A percentile compares a stretch with the other conserved stretches of the same genome.
Conservation (phyloP, 2,888 invertebrate genomes). For the Standfussiana lucernea region DNA sequence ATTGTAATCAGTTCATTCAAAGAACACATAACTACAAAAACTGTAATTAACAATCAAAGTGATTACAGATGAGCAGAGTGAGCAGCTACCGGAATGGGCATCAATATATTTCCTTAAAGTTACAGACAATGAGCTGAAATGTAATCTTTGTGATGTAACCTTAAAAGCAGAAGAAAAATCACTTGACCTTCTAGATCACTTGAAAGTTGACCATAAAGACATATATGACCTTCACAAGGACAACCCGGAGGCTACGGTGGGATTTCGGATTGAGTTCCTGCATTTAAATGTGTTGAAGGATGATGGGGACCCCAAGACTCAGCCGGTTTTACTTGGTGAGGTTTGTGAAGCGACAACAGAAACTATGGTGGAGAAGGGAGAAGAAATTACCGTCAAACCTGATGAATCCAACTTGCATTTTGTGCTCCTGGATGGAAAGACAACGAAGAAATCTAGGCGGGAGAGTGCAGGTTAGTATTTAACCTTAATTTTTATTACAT, state of each 20-base stretch:
- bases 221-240: slow-evolving; percentile 84
- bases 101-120: slow-evolving; percentile 81
- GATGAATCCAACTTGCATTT: slow-evolving; percentile 75
- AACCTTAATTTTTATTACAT: neutral
- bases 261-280: slow-evolving; percentile 86
- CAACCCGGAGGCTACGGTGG: slow-evolving; percentile 81
- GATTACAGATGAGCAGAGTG: slow-evolving; percentile 56
- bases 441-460: slow-evolving; percentile 58
- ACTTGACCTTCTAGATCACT: slow-evolving; percentile 76
- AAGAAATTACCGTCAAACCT: slow-evolving; percentile 50
- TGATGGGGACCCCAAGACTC: slow-evolving; percentile 73
- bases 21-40: neutral
- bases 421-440: slow-evolving; percentile 75
- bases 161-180: slow-evolving; percentile 76
- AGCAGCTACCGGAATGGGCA: slow-evolving; percentile 82
- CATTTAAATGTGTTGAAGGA: slow-evolving; percentile 82
- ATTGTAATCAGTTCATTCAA: neutral
- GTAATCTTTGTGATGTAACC: slow-evolving; percentile 81
- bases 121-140: slow-evolving; percentile 72
- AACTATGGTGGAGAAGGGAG: slow-evolving; percentile 45
- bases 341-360: slow-evolving; percentile 77
- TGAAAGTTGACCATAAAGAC: slow-evolving; percentile 79
- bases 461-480: slow-evolving; percentile 54
- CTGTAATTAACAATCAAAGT: slow-evolving; percentile 27
- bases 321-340: slow-evolving; percentile 80